Evolutionary conservation across 2,113 vertebrate genomes (phyloP), one percentile per base, ranked within the genome.

Genomic region (Siphamia tubifer): DNA sequence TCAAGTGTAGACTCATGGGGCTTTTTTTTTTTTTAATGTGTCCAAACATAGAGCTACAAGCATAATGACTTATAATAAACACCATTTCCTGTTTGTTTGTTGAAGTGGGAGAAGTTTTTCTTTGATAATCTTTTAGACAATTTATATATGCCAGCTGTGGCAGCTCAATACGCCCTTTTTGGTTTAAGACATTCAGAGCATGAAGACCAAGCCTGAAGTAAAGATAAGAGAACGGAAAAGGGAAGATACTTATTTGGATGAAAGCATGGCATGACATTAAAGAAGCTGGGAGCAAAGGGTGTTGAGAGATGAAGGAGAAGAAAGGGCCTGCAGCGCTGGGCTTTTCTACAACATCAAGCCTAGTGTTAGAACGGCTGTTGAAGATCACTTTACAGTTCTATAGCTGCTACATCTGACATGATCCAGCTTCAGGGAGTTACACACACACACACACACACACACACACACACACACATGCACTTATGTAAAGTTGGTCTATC

Each of bases 211-310:
- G 48, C 58, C 44, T 85, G 44, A 61, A 58, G 54, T 39, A 16
- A 57, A 58, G 54, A 77, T 55, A 60, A 51, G 45, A 66, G 31
- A 36, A 55, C 43, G 23, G 3, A 43, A 34, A 23, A 54, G 28
- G 36, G 35, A 49, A 40, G 31, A 65, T 49, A 34, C 42, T 51
- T 49, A 60, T 56, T 63, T 1, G 8, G 71, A 77, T 77, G 66
- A 73, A 81, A 76, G 72, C 39, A 6, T 54, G 65, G 47, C 47
- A 27, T 44, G 56, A 70, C 67, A 76, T 84, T 78, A 75, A 77
- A 80, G 72, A 64, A 51, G 23, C 39, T 32, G n/a, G 43, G 47
- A 66, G 74, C 47, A 78, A 31, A 66, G 61, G 51, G 45, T 56
- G 45, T 72, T 38, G 60, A 43, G 23, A 77, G 72, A 79, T 75